Conservation (phyloP, 1,140 invertebrate genomes). For the Trichogramma pretiosum region DNA sequence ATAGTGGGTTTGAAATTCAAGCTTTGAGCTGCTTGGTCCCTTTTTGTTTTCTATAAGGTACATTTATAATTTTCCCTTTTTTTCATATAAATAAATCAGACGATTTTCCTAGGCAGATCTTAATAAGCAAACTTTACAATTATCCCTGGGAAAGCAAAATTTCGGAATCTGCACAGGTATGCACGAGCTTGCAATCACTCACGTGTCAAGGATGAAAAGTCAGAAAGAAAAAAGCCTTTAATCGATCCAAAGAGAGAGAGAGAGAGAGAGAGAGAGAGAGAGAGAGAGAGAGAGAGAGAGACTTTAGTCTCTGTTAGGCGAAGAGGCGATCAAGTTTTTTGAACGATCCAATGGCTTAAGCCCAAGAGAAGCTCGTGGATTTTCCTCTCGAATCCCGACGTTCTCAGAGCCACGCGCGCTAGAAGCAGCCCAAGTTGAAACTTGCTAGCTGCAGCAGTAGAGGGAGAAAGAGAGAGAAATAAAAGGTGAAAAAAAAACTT, state of each 20-base stretch:
- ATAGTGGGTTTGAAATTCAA: slow-evolving; percentile 2
- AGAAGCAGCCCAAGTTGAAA: slow-evolving; percentile 6
- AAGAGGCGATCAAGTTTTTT: too few species aligned
- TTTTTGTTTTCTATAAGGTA: too few species aligned
- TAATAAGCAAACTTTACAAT: slow-evolving; percentile 17
- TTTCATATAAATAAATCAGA: too few species aligned
- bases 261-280: not conserved
- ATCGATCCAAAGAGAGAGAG: not conserved
- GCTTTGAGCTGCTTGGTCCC: slow-evolving; percentile 1
- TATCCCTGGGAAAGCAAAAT: not conserved
- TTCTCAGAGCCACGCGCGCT: not conserved
- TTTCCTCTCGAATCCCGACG: not conserved
- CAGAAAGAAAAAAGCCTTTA: not conserved
- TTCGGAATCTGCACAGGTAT: slow-evolving; percentile 4
- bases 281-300: not conserved
- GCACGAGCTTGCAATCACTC: not conserved
- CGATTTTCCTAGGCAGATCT: not conserved
- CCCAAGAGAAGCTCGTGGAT: not conserved
- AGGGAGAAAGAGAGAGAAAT: not conserved
- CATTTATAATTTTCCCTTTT: too few species aligned
- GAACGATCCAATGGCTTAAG: not conserved
- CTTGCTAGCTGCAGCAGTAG: not conserved
- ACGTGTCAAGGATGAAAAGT: slow-evolving; percentile 3
- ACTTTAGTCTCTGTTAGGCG: too few species aligned
- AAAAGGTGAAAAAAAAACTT: not conserved